phyloP scores from a whole-genome alignment of 2,113 vertebrate species.

The Amazona guildingii region DNA sequence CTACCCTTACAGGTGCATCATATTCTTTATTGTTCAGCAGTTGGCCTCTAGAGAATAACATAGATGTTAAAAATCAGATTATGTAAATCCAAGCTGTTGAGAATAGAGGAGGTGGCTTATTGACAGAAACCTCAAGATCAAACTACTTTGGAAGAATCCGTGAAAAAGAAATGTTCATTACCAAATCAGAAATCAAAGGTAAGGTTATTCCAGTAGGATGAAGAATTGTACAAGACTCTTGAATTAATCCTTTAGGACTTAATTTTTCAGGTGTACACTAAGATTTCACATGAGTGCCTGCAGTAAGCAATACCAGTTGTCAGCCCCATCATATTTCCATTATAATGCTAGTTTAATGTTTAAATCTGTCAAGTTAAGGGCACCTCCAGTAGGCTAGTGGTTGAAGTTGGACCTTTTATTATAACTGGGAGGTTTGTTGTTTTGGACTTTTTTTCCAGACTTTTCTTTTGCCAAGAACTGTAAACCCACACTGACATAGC shows the following conservation, averaged over 20 bases:
- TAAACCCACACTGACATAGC: constrained; percentile 35
- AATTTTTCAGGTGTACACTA: background rate
- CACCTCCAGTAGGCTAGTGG: constrained; percentile 7
- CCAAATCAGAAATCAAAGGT: background rate
- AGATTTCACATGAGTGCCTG: background rate
- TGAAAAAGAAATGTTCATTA: background rate
- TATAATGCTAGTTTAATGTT: background rate
- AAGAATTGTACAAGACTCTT: background rate
- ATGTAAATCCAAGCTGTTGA: background rate
- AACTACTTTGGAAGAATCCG: background rate
- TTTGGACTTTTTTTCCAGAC: background rate
- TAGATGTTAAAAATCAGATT: background rate
- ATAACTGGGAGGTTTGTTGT: background rate
- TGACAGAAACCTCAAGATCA: background rate
- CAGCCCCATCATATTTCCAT: background rate
- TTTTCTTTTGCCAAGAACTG: constrained; percentile 63
- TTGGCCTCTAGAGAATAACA: background rate
- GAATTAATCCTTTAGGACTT: background rate
- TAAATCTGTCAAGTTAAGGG: constrained; percentile 1
- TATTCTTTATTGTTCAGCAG: background rate
- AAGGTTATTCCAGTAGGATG: background rate
- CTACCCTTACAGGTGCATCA: background rate
- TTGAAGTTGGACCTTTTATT: constrained; percentile 35
- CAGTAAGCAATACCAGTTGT: background rate
- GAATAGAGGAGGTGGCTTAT: background rate